Percentiles rank a stretch among this genome's conserved stretches.
These are phyloP conservation scores for Diorhabda elongata DNA, from an alignment of 1,140 invertebrate species.

Conservation along the genomic window DNA sequence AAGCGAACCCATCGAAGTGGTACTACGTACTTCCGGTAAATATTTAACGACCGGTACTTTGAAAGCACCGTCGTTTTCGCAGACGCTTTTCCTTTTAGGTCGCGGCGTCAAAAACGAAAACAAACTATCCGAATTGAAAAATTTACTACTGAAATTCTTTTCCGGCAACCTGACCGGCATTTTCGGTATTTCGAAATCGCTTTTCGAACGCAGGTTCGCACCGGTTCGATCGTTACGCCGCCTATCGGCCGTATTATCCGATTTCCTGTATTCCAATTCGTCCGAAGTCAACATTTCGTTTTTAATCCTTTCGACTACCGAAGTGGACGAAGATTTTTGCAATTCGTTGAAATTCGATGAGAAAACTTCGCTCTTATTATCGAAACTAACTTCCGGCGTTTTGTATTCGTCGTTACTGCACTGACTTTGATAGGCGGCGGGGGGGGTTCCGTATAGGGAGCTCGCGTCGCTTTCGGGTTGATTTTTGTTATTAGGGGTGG, in stretches of 20 bases:
- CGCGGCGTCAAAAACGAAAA: constrained; percentile 42
- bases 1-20: constrained; percentile 34
- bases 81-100: constrained; percentile 33
- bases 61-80: constrained; percentile 32
- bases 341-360: constrained; percentile 35
- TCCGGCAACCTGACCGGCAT: constrained; percentile 23
- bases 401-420: constrained; percentile 34
- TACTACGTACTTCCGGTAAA: constrained; percentile 21
- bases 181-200: constrained; percentile 42
- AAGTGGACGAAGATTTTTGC: constrained; percentile 38
- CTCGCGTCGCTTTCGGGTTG: constrained; percentile 21
- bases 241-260: constrained; percentile 16
- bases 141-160: constrained; percentile 20
- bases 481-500: constrained; percentile 24
- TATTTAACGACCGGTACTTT: constrained; percentile 27
- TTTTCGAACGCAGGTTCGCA: constrained; percentile 42
- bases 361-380: constrained; percentile 30
- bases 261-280: constrained; percentile 5
- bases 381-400: constrained; percentile 31
- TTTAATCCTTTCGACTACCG: constrained; percentile 28
- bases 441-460: constrained; percentile 14
- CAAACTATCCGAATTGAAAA: constrained; percentile 38
- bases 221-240: constrained; percentile 15
- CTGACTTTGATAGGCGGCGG: constrained; percentile 25
- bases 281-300: constrained; percentile 1